Evolutionary conservation across 2,888 invertebrate genomes (phyloP).

Genomic region (Acrocera orbiculus): DNA sequence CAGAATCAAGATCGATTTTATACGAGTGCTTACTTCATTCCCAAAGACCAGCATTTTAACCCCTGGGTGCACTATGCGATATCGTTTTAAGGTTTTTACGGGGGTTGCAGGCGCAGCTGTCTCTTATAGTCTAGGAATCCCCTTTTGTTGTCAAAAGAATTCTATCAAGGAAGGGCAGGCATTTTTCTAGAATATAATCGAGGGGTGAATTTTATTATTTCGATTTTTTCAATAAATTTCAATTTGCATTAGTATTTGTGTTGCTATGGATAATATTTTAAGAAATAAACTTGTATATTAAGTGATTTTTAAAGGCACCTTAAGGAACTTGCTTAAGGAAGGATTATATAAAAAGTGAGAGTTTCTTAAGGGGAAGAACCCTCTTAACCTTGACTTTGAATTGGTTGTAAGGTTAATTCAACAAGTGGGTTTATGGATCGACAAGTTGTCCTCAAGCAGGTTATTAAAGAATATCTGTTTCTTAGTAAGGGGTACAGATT

Average conservation of each 20-base stretch:
- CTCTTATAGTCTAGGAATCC: conserved; percentile 7
- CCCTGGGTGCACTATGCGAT: neutral
- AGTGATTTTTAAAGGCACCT: conserved; percentile 1
- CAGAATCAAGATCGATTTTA: no score
- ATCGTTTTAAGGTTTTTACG: neutral
- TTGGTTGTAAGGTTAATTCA: neutral
- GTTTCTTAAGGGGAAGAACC: conserved; percentile 2
- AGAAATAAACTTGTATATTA: neutral
- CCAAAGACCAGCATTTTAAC: no score
- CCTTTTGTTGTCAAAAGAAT: no score
- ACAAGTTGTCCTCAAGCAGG: conserved; percentile 2
- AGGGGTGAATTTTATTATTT: no score
- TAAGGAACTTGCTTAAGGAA: conserved; percentile 6
- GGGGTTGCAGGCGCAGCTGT: conserved; percentile 6
- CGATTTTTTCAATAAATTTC: neutral
- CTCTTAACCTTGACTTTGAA: conserved; percentile 7
- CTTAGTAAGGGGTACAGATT: neutral
- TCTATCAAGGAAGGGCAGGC: neutral
- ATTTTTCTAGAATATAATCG: conserved; percentile 5
- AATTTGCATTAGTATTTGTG: neutral
- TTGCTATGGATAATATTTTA: neutral
- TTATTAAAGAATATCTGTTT: no score
- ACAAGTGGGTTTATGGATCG: conserved; percentile 1
- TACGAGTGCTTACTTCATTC: no score
- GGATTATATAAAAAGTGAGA: conserved; percentile 1